Percentiles rank a stretch among this genome's conserved stretches.
These are phyloP conservation scores for Oligia latruncula DNA, from an alignment of 2,888 invertebrate species.

Conservation along the genomic window DNA sequence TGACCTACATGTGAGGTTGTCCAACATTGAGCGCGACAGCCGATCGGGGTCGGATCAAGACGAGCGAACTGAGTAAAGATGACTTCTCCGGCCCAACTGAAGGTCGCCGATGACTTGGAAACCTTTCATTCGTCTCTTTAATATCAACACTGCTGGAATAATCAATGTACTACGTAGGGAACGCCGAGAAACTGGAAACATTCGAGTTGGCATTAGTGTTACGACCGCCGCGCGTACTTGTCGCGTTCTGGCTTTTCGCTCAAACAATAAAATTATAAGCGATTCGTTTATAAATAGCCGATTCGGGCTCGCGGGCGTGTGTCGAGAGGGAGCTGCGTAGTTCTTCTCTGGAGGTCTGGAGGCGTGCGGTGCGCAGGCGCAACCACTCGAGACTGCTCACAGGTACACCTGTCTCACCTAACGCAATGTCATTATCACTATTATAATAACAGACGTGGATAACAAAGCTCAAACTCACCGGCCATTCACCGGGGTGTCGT, in stretches of 20 bases:
- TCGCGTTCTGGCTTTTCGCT: constrained; percentile 86
- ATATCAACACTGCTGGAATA: constrained; percentile 66
- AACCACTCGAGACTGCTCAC: constrained; percentile 79
- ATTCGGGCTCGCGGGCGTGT: constrained; percentile 75
- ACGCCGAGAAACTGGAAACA: constrained; percentile 74
- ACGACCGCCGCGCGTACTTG: constrained; percentile 85
- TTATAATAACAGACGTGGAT: constrained; percentile 80
- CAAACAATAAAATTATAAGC: constrained; percentile 90
- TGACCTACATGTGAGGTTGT: constrained; percentile 40
- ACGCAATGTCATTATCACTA: constrained; percentile 88
- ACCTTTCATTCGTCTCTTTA: constrained; percentile 66
- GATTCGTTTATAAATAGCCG: constrained; percentile 86
- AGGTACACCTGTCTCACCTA: constrained; percentile 88
- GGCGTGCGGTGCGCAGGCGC: constrained; percentile 85
- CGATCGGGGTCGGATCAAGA: constrained; percentile 32
- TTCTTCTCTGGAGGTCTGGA: constrained; percentile 84
- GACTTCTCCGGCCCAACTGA: constrained; percentile 30
- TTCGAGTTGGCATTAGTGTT: constrained; percentile 83
- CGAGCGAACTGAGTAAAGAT: constrained; percentile 21
- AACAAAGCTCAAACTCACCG: constrained; percentile 82
- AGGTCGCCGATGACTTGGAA: constrained; percentile 68
- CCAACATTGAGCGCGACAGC: constrained; percentile 11
- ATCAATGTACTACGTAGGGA: constrained; percentile 73
- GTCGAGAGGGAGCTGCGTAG: constrained; percentile 75
- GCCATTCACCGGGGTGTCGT: constrained; percentile 63